Base-by-base conservation (phyloP, 2,888 invertebrate genomes). In the Orthonevra nobilis region DNA sequence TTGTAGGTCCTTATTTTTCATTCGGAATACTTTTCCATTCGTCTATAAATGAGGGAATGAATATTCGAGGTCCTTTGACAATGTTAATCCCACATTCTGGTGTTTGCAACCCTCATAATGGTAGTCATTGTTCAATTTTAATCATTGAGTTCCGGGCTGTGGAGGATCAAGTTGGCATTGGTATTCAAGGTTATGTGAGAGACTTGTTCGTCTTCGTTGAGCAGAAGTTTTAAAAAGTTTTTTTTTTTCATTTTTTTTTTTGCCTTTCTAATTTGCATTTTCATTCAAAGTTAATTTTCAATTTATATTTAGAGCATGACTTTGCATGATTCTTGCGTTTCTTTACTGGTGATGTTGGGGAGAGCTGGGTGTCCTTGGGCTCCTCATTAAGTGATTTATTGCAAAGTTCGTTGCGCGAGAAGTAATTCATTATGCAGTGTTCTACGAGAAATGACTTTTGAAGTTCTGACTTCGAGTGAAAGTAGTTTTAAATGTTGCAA, bases 41-140 rank as follows among this genome's bases (percentile, higher is more conserved):
- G 14, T 12, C 12, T 32, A 12, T 4, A 2, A 14, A 19, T 44
- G 23, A 15, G 26, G 19, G 60, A 14, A 36, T 7, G 17, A 26
- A 3, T 5, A 5, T 23, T 23, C n/a, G 23, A 23, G 23, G 23
- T 20, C 54, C 38, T 36, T 12, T 44, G 36, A 20, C 14, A 20
- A 63, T 68, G 32, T 56, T 40, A 64, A 70, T 44, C 44, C n/a
- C 26, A 60, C 58, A 26, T 60, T n/a, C 46, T 58, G 54, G 63
- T 23, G 34, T 63, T 42, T 10, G 19, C 42, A 34, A 58, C 42
- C 54, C 69, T 44, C 58, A 60, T 60, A 60, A 66, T 74, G 74
- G 68, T 12, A 72, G 52, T 70, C 58, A 66, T 60, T 64, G 72
- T 60, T 77, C 52, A 77, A 52, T 72, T 77, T 72, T 72, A 72